A percentile compares a stretch with the other conserved stretches of the same genome.
Conservation (phyloP, 2,113 vertebrate genomes). For the Salvator merianae region DNA sequence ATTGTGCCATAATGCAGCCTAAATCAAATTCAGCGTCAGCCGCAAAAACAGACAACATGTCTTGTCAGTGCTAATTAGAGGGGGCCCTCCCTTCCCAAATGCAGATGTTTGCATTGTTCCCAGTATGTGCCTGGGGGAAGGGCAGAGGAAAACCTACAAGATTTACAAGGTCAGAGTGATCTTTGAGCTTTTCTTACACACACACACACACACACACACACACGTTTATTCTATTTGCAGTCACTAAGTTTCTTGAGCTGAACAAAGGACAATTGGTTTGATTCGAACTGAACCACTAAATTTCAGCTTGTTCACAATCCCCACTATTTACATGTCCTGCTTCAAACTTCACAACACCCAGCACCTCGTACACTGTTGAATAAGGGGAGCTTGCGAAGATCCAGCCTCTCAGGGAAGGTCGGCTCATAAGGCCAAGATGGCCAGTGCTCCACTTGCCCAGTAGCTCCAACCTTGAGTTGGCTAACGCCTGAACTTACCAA, state of each 20-base stretch:
- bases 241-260: slow-evolving; percentile 49
- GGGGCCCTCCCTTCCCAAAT: slow-evolving; percentile 40
- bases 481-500: no score
- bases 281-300: no score
- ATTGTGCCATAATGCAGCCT: slow-evolving; percentile 38
- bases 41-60: slow-evolving; percentile 38
- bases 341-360: slow-evolving; percentile 34
- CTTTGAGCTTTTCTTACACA: slow-evolving; percentile 59
- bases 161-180: slow-evolving; percentile 66
- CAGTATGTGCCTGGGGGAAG: slow-evolving; percentile 57
- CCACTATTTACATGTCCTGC: slow-evolving; percentile 54
- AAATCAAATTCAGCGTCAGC: slow-evolving; percentile 59
- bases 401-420: slow-evolving; percentile 7
- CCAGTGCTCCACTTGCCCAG: no score
- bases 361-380: slow-evolving; percentile 19
- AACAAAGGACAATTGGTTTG: no score
- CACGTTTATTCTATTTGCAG: slow-evolving; percentile 50
- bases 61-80: slow-evolving; percentile 68
- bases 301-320: no score
- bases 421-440: no score
- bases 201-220: slow-evolving; percentile 50
- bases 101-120: slow-evolving; percentile 65
- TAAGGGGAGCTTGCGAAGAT: slow-evolving; percentile 42
- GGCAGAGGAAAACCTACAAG: slow-evolving; percentile 31
- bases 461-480: no score